phyloP scores from a whole-genome alignment of 2,797 vertebrate genomes.

The Microtus agrestis region DNA sequence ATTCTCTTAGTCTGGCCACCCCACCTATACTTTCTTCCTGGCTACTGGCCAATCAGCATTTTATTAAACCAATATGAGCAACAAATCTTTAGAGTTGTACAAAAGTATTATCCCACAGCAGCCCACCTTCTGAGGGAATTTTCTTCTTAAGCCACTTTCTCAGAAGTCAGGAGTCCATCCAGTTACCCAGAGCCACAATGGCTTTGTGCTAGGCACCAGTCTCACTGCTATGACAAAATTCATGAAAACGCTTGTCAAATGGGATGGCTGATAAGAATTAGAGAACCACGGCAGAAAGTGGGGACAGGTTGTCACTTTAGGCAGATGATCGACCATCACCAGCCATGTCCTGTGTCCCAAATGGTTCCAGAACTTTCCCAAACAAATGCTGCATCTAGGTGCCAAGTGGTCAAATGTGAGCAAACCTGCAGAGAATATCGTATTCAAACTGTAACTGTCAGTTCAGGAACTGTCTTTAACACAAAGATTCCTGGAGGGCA shows the following conservation, averaged over 20 bases:
- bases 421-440: not conserved
- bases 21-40: too few species aligned
- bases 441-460: not conserved
- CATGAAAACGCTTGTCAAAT: not conserved
- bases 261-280: not conserved
- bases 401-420: not conserved
- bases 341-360: not conserved
- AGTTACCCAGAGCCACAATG: not conserved
- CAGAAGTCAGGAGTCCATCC: not conserved
- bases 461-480: too few species aligned
- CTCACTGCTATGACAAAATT: not conserved
- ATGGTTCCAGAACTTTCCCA: not conserved
- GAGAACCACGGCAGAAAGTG: not conserved
- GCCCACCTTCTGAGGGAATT: not conserved
- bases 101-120: too few species aligned
- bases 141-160: not conserved
- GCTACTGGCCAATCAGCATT: too few species aligned
- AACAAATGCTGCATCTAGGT: not conserved
- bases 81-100: too few species aligned
- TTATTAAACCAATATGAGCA: too few species aligned
- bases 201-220: not conserved
- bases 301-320: not conserved
- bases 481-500: not conserved
- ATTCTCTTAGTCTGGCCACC: too few species aligned
- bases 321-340: not conserved